Conservation (phyloP, 2,888 invertebrate genomes). For the Drosophila ezoana region DNA sequence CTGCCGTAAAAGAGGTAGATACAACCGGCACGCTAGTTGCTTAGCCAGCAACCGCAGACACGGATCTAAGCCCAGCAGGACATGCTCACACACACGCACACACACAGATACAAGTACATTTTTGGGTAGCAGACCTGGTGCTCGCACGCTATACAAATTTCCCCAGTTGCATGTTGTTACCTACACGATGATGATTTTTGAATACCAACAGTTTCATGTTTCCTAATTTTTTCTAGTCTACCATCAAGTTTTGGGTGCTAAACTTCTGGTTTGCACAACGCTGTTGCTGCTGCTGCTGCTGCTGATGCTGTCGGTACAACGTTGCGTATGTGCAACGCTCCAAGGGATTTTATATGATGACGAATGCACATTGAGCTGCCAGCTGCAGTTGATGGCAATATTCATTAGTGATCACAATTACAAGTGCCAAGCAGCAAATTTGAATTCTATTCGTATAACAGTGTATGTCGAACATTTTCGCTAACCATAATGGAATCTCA, state of each 20-base stretch:
- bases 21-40: constrained; percentile 29
- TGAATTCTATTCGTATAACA: neutral
- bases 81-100: constrained; percentile 13
- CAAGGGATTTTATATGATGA: constrained; percentile 6
- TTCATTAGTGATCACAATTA: constrained; percentile 20
- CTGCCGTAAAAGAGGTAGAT: neutral
- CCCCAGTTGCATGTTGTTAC: constrained; percentile 61
- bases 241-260: constrained; percentile 30
- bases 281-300: neutral
- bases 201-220: constrained; percentile 8
- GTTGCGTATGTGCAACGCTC: constrained; percentile 59
- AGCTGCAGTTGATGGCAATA: neutral
- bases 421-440: constrained; percentile 8
- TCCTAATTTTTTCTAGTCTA: constrained; percentile 21
- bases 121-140: constrained; percentile 6
- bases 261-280: constrained; percentile 14
- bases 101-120: constrained; percentile 8
- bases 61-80: constrained; percentile 33
- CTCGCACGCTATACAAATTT: constrained; percentile 49
- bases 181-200: constrained; percentile 38
- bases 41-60: constrained; percentile 50
- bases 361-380: constrained; percentile 8
- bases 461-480: neutral
- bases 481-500: neutral
- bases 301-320: constrained; percentile 22